Base-by-base conservation (phyloP, 2,888 invertebrate species). In the Cryptocheilus praepositus region DNA sequence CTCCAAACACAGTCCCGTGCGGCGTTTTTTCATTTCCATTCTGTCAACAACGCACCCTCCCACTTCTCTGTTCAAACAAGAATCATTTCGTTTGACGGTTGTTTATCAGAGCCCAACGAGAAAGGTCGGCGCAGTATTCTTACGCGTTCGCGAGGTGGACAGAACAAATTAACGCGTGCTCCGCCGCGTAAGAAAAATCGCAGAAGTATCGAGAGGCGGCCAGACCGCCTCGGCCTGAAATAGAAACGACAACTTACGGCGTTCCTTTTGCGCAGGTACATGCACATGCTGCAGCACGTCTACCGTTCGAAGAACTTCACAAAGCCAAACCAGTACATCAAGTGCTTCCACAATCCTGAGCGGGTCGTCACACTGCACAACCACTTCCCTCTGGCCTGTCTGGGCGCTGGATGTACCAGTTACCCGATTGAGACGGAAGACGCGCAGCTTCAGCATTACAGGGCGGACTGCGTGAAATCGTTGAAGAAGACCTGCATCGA, bases 251-350 rank as follows among this genome's bases (percentile, higher is more conserved):
- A 11, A 11, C 36, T 36, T 11, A 36, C 36, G 11, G 36, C 60
- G 53, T 71, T 60, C 21, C 11, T 60, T 68, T 73, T 55, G 8
- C 25, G 69, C 72, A 87, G 88, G 67, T 96, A 97, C 88, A 93
- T 97, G 94, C 97, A 97, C 89, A 97, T 97, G 97, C 88, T 97
- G 86, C 96, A 96, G 89, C 96, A 97, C 90, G 96, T 96, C 53
- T 95, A 96, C 88, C 92, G 97, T 64, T 94, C 96, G 76, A 93
- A 94, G 86, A 97, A 97, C 90, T 97, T 95, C 90, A 97, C 97
- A 7, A 96, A 96, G 89, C 96, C 96, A 5, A 96, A 96, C 81
- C 95, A 95, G 89, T 97, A 96, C 89, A 95, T 97, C 75, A 97
- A 97, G 89, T 96, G 97, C 89, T 97, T 97, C 91, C 97, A 97